A percentile compares a stretch with the other conserved stretches of the same genome.
Evolutionary conservation across 2,888 invertebrate species (phyloP).

Genomic region (Pachycephus smyrnensis): DNA sequence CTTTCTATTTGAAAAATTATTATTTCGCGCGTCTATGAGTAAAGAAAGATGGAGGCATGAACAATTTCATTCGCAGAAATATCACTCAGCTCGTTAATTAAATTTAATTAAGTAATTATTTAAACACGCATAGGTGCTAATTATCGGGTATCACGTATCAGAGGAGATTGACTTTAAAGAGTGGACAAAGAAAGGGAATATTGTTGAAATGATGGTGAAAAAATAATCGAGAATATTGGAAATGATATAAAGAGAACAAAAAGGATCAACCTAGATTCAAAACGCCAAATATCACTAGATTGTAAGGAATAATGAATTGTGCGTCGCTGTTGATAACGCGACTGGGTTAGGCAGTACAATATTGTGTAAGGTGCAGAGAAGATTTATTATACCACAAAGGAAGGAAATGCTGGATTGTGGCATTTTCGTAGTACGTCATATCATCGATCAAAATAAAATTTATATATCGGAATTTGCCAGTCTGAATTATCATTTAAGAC

Average conservation of each 20-base stretch:
- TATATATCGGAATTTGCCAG: constrained; percentile 25
- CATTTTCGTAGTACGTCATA: constrained; percentile 36
- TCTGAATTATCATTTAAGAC: background rate
- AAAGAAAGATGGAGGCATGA: background rate
- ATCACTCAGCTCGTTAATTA: background rate
- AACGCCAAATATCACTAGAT: constrained; percentile 45
- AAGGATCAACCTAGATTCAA: constrained; percentile 2
- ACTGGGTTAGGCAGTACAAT: background rate
- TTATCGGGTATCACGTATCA: background rate
- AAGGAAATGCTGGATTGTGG: constrained; percentile 7
- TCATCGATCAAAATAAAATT: constrained; percentile 43
- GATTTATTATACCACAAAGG: background rate
- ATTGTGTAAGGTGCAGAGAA: background rate
- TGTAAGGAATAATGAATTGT: constrained; percentile 28
- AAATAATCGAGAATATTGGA: background rate
- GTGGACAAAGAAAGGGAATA: background rate
- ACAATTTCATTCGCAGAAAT: background rate
- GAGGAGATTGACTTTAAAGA: background rate
- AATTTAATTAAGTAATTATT: background rate
- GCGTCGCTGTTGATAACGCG: background rate
- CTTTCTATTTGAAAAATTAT: background rate
- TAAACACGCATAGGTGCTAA: background rate
- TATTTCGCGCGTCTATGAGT: background rate
- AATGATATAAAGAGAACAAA: background rate
- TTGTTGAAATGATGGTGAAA: constrained; percentile 14